These are phyloP conservation scores for Xiphorhynchus elegans DNA, from an alignment of 2,113 vertebrate species.

Conservation along the genomic window DNA sequence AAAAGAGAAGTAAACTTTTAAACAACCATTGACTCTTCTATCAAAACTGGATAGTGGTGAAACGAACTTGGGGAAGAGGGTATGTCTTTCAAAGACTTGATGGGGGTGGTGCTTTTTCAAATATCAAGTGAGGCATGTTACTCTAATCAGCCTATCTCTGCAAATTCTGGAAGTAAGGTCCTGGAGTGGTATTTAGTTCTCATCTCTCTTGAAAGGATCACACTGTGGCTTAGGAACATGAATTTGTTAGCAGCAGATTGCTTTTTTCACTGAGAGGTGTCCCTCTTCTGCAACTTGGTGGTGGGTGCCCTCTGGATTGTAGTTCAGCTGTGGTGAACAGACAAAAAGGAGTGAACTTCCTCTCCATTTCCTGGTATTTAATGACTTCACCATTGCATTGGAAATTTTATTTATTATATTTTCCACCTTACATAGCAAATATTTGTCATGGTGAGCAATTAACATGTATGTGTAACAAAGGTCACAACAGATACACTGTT, in stretches of 20 bases:
- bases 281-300: not conserved
- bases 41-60: not conserved
- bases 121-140: not conserved
- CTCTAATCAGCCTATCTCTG: not conserved
- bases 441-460: not conserved
- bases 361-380: not conserved
- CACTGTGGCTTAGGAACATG: rapidly evolving
- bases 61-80: not conserved
- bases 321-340: not conserved
- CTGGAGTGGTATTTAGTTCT: not conserved
- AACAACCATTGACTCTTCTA: not conserved
- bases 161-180: not conserved
- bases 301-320: not conserved
- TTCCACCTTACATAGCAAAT: not conserved
- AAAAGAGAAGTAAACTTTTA: not conserved
- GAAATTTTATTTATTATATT: not conserved
- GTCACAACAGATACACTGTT: not conserved
- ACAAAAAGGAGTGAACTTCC: not conserved
- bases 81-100: not conserved
- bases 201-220: not conserved
- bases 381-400: not conserved
- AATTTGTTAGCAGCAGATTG: not conserved
- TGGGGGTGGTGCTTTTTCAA: rapidly evolving
- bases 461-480: not conserved
- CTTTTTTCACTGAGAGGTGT: not conserved